Evolutionary conservation across 2,113 vertebrate species (phyloP).

Genomic region (Eulemur rufifrons): DNA sequence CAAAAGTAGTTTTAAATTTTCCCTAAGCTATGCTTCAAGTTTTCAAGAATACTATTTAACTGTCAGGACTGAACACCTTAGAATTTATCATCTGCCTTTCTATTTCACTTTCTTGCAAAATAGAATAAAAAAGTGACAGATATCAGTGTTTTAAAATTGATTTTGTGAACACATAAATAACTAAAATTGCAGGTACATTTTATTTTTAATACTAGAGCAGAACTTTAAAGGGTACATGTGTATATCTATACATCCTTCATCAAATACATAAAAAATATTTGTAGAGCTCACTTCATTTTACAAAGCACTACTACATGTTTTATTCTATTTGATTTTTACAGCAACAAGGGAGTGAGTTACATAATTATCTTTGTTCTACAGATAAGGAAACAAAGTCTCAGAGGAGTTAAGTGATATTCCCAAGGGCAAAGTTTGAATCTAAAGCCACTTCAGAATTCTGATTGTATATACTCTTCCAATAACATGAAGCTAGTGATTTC

Average conservation of each 20-base stretch:
- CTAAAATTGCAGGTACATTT: conserved; percentile 45
- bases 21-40: conserved; percentile 11
- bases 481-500: background rate
- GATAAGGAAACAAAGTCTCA: background rate
- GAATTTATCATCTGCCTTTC: conserved; percentile 46
- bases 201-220: background rate
- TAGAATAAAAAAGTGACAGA: conserved; percentile 50
- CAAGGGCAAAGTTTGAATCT: background rate
- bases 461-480: background rate
- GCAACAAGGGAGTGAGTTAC: background rate
- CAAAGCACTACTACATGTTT: background rate
- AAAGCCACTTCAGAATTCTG: background rate
- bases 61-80: conserved; percentile 20
- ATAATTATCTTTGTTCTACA: conserved; percentile 27
- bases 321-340: conserved; percentile 47
- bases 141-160: conserved; percentile 57
- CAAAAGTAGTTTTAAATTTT: conserved; percentile 49
- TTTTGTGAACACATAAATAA: conserved; percentile 62
- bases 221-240: conserved; percentile 34
- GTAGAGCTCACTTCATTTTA: background rate
- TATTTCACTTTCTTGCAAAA: conserved; percentile 34
- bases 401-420: background rate
- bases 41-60: conserved; percentile 38
- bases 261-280: background rate
- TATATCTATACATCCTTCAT: conserved; percentile 1